Percentiles rank a stretch among this genome's conserved stretches.
These are phyloP conservation scores for Chelmon rostratus DNA, from an alignment of 2,797 vertebrate species.

Conservation along the genomic window DNA sequence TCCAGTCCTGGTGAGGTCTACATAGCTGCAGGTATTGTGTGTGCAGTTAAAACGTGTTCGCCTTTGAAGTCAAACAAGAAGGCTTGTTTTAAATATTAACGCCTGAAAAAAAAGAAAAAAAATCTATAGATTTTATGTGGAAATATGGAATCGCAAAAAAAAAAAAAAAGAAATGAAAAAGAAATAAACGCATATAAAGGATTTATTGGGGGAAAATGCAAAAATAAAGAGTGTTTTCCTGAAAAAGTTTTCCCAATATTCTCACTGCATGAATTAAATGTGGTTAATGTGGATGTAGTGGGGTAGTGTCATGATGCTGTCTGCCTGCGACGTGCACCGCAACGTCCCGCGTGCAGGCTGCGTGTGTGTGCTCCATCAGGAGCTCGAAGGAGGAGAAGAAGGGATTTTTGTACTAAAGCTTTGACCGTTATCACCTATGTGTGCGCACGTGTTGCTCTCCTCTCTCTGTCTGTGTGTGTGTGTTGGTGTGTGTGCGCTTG, in stretches of 20 bases:
- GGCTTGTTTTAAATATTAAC: conserved; percentile 78
- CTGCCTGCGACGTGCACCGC: conserved; percentile 2
- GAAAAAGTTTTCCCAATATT: conserved; percentile 5
- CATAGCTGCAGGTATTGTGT: conserved; percentile 77
- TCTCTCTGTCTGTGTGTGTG: not conserved
- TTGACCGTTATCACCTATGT: conserved; percentile 69
- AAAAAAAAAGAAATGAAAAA: not conserved
- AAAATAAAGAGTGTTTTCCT: not conserved
- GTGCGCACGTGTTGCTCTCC: conserved; percentile 63
- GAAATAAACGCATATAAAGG: not conserved
- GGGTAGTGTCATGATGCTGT: conserved; percentile 13
- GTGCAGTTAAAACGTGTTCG: conserved; percentile 64
- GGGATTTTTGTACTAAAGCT: conserved; percentile 34
- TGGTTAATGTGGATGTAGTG: conserved; percentile 21
- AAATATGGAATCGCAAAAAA: conserved; percentile 35
- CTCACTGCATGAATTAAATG: conserved; percentile 2
- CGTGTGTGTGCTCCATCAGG: conserved; percentile 8
- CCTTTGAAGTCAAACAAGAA: conserved; percentile 77
- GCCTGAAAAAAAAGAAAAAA: conserved; percentile 32
- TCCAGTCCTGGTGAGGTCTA: conserved; percentile 65
- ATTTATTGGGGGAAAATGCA: conserved; percentile 18
- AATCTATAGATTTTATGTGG: conserved; percentile 59
- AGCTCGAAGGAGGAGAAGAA: conserved; percentile 39
- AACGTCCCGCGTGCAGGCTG: conserved; percentile 7
- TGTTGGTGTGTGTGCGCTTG: conserved; percentile 1